Conservation (phyloP, 2,888 invertebrate species). For the Drosophila ochracea region DNA sequence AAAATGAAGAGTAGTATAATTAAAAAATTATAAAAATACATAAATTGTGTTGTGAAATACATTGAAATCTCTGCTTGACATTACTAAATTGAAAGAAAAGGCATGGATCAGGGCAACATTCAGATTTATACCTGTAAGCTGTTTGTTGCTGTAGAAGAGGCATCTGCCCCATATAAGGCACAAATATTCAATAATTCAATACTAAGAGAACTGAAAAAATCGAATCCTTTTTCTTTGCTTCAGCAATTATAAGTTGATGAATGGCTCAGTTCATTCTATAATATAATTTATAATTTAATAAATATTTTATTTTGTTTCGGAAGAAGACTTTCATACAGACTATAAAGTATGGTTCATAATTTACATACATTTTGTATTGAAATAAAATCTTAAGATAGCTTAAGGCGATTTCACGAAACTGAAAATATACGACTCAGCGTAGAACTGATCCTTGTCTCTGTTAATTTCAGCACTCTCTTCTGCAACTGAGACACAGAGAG, state of each 20-base stretch:
- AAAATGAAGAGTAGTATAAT: slow-evolving; percentile 3
- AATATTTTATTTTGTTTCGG: background rate
- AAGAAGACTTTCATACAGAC: background rate
- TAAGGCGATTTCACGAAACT: background rate
- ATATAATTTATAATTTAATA: background rate
- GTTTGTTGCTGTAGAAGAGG: background rate
- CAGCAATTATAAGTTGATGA: background rate
- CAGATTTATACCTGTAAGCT: background rate
- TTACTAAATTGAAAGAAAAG: background rate
- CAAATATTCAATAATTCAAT: too few relatives aligned
- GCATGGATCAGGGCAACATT: background rate
- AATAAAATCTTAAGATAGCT: background rate
- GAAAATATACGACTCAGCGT: background rate
- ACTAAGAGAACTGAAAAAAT: background rate
- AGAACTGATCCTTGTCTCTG: background rate
- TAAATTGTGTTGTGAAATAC: slow-evolving; percentile 8
- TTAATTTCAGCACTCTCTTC: background rate
- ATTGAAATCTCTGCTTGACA: slow-evolving; percentile 18
- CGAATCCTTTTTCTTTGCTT: background rate
- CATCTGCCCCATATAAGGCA: background rate
- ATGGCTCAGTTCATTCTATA: background rate
- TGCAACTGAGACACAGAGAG: too few relatives aligned
- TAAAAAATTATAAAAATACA: slow-evolving; percentile 10
- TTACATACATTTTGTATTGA: background rate
- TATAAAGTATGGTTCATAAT: background rate